Base-by-base conservation (phyloP, 2,888 invertebrate species). In the Heliconius ethilla region DNA sequence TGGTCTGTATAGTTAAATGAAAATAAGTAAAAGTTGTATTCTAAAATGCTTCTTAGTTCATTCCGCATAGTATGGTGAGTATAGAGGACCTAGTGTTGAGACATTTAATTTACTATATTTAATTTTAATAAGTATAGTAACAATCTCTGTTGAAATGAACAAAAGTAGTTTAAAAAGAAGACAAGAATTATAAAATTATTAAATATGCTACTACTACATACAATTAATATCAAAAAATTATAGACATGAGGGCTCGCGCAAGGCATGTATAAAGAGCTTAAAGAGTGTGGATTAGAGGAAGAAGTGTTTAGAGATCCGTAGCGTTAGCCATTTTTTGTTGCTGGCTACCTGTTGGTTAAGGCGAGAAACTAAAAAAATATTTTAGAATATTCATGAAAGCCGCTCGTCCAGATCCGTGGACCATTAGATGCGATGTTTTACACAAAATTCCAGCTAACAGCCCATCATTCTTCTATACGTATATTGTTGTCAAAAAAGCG, bases 401-500 rank as follows among this genome's bases (percentile, higher is more conserved):
- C 66, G 22, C 37, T 69, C 40, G n/a, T 13, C 67, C 40, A 69
- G 37, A 15, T 69, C 67, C 40, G 40, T 45, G 69, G 69, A 40
- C 69, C 69, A 59, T 72, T n/a, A 59, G 59, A 59, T 59, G 25
- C 25, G 69, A 45, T 59, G 33, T 25, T 72, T 72, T 59, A 59
- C 72, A 72, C 59, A 72, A 72, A 72, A 72, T 59, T 72, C 33
- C n/a, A 59, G 25, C 25, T 72, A 72, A 37, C 59, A 59, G 59
- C 59, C 72, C 72, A 72, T 72, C 72, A 72, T 13, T 72, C 72
- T 59, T 72, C 67, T 69, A 69, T 69, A 69, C 59, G 59, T 37
- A 59, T 72, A 72, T 72, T 59, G 70, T 70, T 70, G 72, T 72
- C 72, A 72, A 72, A 72, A 72, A 72, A 72, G 59, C 59, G 59